Conservation (phyloP, 2,113 vertebrate species). For the Callospermophilus lateralis region DNA sequence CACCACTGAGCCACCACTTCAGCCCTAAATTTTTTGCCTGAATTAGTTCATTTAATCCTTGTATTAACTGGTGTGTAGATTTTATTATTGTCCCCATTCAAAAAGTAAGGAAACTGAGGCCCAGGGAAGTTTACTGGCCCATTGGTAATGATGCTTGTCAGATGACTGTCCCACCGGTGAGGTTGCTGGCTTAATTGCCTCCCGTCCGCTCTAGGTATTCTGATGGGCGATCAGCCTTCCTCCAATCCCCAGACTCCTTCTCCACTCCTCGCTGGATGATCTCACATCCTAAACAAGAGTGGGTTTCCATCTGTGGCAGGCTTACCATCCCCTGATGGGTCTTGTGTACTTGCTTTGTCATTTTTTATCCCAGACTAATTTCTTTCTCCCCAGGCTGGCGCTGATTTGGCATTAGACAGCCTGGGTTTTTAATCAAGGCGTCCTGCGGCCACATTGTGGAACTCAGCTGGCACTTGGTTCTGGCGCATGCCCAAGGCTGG, state of each 20-base stretch:
- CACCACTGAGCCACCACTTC: no score
- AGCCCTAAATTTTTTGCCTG: background rate
- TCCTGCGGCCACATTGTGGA: conserved; percentile 1
- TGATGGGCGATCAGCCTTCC: background rate
- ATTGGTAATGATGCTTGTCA: background rate
- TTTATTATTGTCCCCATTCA: background rate
- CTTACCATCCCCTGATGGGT: background rate
- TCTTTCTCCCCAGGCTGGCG: conserved; percentile 36
- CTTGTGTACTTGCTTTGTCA: background rate
- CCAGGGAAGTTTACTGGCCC: background rate
- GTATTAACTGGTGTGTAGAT: background rate
- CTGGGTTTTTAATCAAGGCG: conserved; percentile 21
- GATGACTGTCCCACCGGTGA: background rate
- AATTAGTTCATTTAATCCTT: background rate
- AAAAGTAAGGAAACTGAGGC: conserved; percentile 28
- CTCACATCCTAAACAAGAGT: background rate
- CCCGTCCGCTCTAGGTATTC: background rate
- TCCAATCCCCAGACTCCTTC: background rate
- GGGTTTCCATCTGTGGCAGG: background rate
- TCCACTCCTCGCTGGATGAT: background rate
- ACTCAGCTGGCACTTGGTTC: background rate
- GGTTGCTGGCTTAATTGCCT: background rate
- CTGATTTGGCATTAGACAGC: background rate
- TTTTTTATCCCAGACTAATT: conserved; percentile 68
- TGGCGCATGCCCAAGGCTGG: conserved; percentile 38